A percentile compares a stretch with the other conserved stretches of the same genome.
Conservation (phyloP, 2,888 invertebrate species). For the Thecophora atra region DNA sequence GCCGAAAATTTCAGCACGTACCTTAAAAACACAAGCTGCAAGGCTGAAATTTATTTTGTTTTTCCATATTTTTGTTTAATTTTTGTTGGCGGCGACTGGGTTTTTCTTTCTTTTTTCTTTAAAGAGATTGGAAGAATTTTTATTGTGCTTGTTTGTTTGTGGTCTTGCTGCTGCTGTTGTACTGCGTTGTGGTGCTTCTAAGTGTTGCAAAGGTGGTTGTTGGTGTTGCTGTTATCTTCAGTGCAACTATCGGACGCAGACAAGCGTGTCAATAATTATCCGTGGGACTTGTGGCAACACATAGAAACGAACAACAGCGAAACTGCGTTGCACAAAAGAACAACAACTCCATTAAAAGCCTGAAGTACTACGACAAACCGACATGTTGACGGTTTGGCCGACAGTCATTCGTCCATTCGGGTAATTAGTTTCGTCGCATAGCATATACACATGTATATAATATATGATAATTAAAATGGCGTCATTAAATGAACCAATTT, state of each 20-base stretch:
- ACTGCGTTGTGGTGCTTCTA: background rate
- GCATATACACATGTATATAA: no score
- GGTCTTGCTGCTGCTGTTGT: conserved; percentile 1
- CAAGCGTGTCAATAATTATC: conserved; percentile 56
- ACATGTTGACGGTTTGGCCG: no score
- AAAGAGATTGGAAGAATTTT: background rate
- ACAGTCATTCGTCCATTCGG: no score
- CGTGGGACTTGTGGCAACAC: conserved; percentile 53
- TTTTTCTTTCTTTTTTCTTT: background rate
- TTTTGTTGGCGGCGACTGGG: background rate
- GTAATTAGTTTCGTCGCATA: no score
- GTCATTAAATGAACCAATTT: no score
- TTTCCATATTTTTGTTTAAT: background rate
- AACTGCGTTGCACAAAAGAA: no score
- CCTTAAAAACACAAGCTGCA: background rate
- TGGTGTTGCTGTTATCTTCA: background rate
- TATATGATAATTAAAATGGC: no score
- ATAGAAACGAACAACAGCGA: background rate
- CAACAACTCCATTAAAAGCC: no score
- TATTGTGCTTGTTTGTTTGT: background rate
- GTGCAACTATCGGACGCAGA: conserved; percentile 48
- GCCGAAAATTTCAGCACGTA: conserved; percentile 11
- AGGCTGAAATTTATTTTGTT: background rate
- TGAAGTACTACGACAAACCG: no score
- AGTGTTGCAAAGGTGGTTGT: background rate